Percentiles rank a stretch among this genome's conserved stretches.
These are phyloP conservation scores for Teleiodes luculella DNA, from an alignment of 2,888 invertebrate genomes.

Conservation along the genomic window DNA sequence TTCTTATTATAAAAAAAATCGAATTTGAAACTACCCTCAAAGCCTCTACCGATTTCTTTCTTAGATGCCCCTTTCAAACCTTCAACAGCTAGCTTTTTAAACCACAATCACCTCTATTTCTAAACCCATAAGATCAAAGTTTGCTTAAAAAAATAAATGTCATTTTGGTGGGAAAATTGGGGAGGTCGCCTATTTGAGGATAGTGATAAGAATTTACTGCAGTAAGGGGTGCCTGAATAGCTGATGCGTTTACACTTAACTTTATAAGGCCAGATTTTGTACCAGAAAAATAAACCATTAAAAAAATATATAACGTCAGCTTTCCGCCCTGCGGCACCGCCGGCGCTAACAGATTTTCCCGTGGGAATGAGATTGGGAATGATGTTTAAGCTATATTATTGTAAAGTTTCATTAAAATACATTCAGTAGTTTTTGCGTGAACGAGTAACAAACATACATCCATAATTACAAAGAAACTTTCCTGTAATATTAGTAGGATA, in stretches of 20 bases:
- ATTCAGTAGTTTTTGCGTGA: too few relatives aligned
- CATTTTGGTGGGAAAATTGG: conserved; percentile 1
- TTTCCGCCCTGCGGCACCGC: too few relatives aligned
- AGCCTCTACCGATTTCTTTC: background rate
- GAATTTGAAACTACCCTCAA: background rate
- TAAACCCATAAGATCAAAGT: background rate
- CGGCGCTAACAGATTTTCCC: too few relatives aligned
- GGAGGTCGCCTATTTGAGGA: background rate
- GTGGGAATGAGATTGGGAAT: too few relatives aligned
- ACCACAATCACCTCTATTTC: background rate
- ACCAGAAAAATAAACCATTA: background rate
- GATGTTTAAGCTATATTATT: too few relatives aligned
- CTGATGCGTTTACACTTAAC: background rate
- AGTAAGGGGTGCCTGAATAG: background rate
- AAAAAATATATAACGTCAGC: too few relatives aligned
- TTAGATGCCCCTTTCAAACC: background rate
- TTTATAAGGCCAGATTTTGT: background rate
- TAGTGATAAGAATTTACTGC: conserved; percentile 4
- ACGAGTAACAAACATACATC: too few relatives aligned
- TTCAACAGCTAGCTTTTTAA: background rate
- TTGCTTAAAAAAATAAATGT: background rate
- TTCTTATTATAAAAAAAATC: too few relatives aligned
- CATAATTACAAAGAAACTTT: too few relatives aligned
- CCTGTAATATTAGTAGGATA: too few relatives aligned
- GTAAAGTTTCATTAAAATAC: too few relatives aligned